These are phyloP conservation scores for Aplochiton taeniatus DNA, from an alignment of 2,797 vertebrate genomes.

Conservation along the genomic window DNA sequence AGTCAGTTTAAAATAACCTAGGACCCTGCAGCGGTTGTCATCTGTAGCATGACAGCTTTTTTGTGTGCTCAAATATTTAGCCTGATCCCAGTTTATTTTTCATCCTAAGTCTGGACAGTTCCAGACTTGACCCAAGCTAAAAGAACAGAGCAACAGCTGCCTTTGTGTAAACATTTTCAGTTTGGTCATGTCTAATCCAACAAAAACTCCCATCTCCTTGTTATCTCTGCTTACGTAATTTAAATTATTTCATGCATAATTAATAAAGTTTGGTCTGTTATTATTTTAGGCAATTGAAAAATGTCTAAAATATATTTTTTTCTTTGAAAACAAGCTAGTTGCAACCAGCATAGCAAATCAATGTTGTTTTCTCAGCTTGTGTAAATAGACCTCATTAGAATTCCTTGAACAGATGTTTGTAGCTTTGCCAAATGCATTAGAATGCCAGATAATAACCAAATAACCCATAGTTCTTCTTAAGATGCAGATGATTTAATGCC, in stretches of 20 bases:
- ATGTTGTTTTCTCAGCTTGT: slow-evolving; percentile 57
- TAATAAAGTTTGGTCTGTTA: slow-evolving; percentile 41
- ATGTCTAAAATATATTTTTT: slow-evolving; percentile 46
- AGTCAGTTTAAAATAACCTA: too few relatives aligned
- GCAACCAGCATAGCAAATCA: slow-evolving; percentile 53
- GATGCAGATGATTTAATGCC: background rate
- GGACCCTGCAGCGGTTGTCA: background rate
- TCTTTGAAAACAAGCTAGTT: slow-evolving; percentile 38
- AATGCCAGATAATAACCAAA: background rate
- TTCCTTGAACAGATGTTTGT: background rate
- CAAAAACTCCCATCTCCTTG: slow-evolving; percentile 27
- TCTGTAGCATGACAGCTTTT: slow-evolving; percentile 13
- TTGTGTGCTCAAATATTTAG: slow-evolving; percentile 48
- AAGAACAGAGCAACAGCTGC: slow-evolving; percentile 59
- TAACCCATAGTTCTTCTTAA: background rate
- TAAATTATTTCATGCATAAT: slow-evolving; percentile 45
- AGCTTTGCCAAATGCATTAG: background rate
- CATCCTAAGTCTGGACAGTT: slow-evolving; percentile 43
- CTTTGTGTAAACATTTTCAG: slow-evolving; percentile 65
- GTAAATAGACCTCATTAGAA: slow-evolving; percentile 37
- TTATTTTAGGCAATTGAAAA: slow-evolving; percentile 33
- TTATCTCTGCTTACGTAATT: slow-evolving; percentile 42
- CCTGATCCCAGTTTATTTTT: slow-evolving; percentile 55
- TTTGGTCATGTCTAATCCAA: slow-evolving; percentile 40
- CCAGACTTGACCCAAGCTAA: slow-evolving; percentile 47